Conservation (phyloP, 2,888 invertebrate species). For the Dicyrtomina minuta region DNA sequence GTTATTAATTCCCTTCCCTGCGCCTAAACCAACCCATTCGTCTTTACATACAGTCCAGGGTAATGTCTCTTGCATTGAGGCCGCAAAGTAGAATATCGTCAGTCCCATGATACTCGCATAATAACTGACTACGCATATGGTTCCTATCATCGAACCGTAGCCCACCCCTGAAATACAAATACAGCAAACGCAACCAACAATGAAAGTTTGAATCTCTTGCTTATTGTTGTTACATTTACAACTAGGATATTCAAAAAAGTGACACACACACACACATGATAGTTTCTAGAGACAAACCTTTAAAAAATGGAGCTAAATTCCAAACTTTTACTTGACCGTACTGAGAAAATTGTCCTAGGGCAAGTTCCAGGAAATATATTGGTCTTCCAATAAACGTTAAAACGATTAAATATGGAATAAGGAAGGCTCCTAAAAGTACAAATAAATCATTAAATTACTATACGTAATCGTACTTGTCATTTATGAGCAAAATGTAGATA, state of each 20-base stretch:
- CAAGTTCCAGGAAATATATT: conserved; percentile 80
- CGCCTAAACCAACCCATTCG: conserved; percentile 3
- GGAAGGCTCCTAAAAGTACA: conserved; percentile 61
- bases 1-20: neutral
- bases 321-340: conserved; percentile 76
- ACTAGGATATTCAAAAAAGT: too few species aligned
- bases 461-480: too few species aligned
- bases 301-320: conserved; percentile 70
- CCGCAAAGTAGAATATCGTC: conserved; percentile 56
- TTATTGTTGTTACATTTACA: too few species aligned
- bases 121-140: conserved; percentile 62
- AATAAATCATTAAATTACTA: too few species aligned
- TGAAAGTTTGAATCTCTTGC: too few species aligned
- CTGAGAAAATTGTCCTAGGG: conserved; percentile 79
- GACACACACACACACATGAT: too few species aligned
- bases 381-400: conserved; percentile 71
- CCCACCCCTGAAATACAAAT: conserved; percentile 56
- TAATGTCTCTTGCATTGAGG: conserved; percentile 54
- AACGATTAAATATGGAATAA: conserved; percentile 68
- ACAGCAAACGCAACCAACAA: neutral
- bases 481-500: too few species aligned
- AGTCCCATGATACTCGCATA: conserved; percentile 73
- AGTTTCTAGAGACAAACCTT: too few species aligned
- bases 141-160: conserved; percentile 61
- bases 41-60: conserved; percentile 56